Conservation (phyloP, 2,888 invertebrate species). For the Campoplex nolae region DNA sequence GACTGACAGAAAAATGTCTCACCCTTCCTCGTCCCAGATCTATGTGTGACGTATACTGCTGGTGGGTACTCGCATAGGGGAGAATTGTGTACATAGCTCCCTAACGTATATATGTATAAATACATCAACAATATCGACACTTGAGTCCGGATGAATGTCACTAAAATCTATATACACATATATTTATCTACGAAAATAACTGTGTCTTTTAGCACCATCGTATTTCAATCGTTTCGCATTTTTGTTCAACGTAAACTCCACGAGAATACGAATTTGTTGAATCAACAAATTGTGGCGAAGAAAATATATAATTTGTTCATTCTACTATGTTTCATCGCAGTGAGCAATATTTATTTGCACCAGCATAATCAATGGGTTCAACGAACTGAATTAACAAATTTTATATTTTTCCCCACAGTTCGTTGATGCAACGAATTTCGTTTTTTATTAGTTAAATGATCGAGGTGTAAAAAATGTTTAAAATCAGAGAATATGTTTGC, state of each 20-base stretch:
- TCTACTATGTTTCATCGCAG: too few relatives aligned
- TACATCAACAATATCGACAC: slow-evolving; percentile 37
- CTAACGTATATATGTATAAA: slow-evolving; percentile 28
- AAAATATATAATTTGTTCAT: too few relatives aligned
- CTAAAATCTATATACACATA: background rate
- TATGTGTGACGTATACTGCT: slow-evolving; percentile 15
- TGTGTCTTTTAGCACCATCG: background rate
- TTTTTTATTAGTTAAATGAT: background rate
- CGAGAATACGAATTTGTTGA: too few relatives aligned
- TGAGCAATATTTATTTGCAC: too few relatives aligned
- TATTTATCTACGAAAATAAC: background rate
- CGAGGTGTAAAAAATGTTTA: background rate
- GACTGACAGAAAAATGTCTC: slow-evolving; percentile 48
- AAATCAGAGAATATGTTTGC: background rate
- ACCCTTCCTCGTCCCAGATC: slow-evolving; percentile 7
- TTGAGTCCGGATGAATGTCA: slow-evolving; percentile 4
- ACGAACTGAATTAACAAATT: too few relatives aligned
- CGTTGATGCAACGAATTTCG: too few relatives aligned
- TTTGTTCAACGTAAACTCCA: background rate
- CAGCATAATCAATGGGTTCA: too few relatives aligned
- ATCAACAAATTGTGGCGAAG: too few relatives aligned
- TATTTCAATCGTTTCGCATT: background rate
- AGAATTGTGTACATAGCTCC: slow-evolving; percentile 39
- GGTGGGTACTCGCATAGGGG: slow-evolving; percentile 31
- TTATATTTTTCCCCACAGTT: too few relatives aligned